phyloP scores from a whole-genome alignment of 2,113 vertebrate genomes.

The Cavia aperea region DNA sequence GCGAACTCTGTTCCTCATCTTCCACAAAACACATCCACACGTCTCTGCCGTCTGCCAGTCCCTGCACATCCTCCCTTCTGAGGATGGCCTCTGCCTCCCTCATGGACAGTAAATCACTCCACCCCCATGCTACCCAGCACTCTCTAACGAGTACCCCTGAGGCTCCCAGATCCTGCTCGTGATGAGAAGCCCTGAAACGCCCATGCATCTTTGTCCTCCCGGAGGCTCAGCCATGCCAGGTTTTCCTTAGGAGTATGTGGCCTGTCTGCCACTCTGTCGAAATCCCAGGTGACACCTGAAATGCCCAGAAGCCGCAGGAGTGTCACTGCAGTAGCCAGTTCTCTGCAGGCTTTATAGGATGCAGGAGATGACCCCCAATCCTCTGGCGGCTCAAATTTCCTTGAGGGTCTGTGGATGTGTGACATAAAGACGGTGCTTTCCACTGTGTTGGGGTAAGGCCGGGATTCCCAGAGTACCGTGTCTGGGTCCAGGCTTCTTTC shows the following conservation, averaged over 20 bases:
- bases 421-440: neutral
- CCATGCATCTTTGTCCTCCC: constrained; percentile 35
- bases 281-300: neutral
- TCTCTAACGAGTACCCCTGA: neutral
- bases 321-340: neutral
- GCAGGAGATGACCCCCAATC: neutral
- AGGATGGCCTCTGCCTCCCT: neutral
- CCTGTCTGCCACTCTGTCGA: neutral
- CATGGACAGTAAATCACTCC: neutral
- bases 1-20: neutral
- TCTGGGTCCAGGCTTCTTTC: too few species aligned
- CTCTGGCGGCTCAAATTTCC: neutral
- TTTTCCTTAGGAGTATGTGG: neutral
- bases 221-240: neutral
- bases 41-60: constrained; percentile 8
- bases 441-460: fast-evolving
- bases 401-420: fast-evolving
- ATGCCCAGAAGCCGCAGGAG: neutral
- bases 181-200: neutral
- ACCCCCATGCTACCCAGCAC: neutral
- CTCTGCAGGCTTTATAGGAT: fast-evolving
- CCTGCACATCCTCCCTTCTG: neutral
- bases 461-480: neutral
- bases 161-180: neutral
- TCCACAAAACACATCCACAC: neutral